These are phyloP conservation scores for Aphelenchoides besseyi DNA, from an alignment of 1,140 invertebrate species.

Conservation along the genomic window DNA sequence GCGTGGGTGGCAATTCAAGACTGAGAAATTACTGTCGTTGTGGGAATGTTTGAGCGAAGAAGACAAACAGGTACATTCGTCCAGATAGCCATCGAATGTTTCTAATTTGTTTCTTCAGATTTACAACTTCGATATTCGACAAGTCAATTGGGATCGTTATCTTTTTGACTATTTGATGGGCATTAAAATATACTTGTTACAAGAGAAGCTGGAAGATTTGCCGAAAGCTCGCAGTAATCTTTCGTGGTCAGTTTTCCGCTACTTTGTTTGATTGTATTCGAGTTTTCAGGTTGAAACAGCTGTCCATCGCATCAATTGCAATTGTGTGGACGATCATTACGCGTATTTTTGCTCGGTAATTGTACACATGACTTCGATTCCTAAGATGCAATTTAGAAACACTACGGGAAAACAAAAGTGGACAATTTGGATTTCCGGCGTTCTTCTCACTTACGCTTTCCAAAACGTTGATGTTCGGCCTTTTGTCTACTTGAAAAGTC, in stretches of 20 bases:
- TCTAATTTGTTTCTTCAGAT: constrained; percentile 40
- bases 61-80: constrained; percentile 50
- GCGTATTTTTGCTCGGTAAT: constrained; percentile 44
- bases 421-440: constrained; percentile 46
- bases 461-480: constrained; percentile 42
- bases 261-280: constrained; percentile 28
- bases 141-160: constrained; percentile 58
- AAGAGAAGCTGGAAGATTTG: constrained; percentile 54
- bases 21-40: constrained; percentile 45
- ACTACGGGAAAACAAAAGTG: constrained; percentile 48
- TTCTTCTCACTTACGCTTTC: constrained; percentile 43
- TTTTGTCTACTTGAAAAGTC: constrained; percentile 46
- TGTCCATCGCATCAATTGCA: constrained; percentile 37
- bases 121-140: constrained; percentile 60
- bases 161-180: constrained; percentile 62
- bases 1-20: constrained; percentile 55
- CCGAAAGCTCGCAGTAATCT: constrained; percentile 17
- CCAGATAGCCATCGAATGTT: not conserved
- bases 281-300: constrained; percentile 44
- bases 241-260: constrained; percentile 9
- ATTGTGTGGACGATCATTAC: constrained; percentile 41
- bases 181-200: constrained; percentile 56
- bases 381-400: constrained; percentile 34
- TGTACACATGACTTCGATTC: constrained; percentile 25
- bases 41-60: constrained; percentile 50